phyloP scores from a whole-genome alignment of 2,888 invertebrate species.

The Siphonodentalium dalli region DNA sequence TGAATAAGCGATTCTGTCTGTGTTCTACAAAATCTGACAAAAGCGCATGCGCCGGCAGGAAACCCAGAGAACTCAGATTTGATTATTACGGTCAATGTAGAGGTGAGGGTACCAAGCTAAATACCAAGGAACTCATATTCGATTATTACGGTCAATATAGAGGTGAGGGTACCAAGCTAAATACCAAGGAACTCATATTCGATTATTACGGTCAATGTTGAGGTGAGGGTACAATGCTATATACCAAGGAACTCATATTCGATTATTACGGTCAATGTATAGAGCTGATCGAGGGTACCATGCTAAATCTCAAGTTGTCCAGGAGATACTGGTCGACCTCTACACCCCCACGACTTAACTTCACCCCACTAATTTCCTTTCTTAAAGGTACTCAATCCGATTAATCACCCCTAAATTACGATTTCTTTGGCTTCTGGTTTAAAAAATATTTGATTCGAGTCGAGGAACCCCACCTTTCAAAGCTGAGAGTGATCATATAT shows the following conservation, averaged over 20 bases:
- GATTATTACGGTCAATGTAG: slow-evolving; percentile 84
- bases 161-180: slow-evolving; percentile 51
- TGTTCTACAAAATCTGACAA: too few relatives aligned
- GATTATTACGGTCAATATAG: slow-evolving; percentile 83
- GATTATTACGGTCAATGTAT: slow-evolving; percentile 83
- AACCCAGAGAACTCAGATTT: slow-evolving; percentile 74
- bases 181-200: slow-evolving; percentile 74
- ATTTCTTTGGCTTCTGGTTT: too few relatives aligned
- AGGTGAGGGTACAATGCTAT: slow-evolving; percentile 51
- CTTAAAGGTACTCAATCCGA: too few relatives aligned
- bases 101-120: slow-evolving; percentile 57
- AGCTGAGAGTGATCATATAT: too few relatives aligned
- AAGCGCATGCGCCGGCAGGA: slow-evolving; percentile 75
- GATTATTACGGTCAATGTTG: slow-evolving; percentile 83
- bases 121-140: slow-evolving; percentile 74
- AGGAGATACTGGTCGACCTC: too few relatives aligned
- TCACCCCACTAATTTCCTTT: too few relatives aligned
- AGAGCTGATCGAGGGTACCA: too few relatives aligned
- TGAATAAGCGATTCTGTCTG: slow-evolving; percentile 90
- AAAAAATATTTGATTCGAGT: too few relatives aligned
- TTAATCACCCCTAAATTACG: too few relatives aligned
- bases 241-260: slow-evolving; percentile 74
- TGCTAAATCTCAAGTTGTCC: too few relatives aligned
- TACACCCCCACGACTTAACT: too few relatives aligned
- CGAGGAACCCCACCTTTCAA: too few relatives aligned